Evolutionary conservation across 2,113 vertebrate genomes (phyloP).

Genomic region (Otus sunia): DNA sequence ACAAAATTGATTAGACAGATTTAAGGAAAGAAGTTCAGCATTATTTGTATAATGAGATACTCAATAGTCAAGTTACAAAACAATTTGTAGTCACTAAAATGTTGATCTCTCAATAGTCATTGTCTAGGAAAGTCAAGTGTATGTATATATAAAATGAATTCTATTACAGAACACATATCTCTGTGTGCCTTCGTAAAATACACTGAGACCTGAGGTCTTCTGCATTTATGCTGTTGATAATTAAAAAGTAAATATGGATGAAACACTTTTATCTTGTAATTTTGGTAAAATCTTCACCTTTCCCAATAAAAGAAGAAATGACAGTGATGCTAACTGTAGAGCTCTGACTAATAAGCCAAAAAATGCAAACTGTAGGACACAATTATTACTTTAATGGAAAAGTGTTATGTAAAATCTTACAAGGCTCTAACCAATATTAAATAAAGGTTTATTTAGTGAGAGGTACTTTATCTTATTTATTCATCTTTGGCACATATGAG

Average conservation of each 20-base stretch:
- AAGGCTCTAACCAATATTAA: background rate
- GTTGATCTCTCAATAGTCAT: background rate
- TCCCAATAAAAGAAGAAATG: background rate
- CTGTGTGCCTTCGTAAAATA: background rate
- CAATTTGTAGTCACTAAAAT: background rate
- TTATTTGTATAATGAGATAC: background rate
- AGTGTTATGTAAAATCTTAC: background rate
- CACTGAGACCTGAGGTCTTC: background rate
- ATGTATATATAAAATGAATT: background rate
- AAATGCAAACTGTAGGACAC: background rate
- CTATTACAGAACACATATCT: background rate
- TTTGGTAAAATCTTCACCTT: background rate
- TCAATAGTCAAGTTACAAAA: background rate
- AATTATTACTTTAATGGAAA: background rate
- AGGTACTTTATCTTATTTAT: background rate
- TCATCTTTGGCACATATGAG: background rate
- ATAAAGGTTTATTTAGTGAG: background rate
- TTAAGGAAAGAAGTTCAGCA: background rate
- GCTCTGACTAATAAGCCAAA: background rate
- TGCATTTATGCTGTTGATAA: background rate
- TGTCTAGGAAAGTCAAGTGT: background rate
- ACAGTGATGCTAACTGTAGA: background rate
- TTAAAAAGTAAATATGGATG: background rate
- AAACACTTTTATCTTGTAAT: background rate
- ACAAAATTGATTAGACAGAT: background rate